These are phyloP conservation scores for Drosophila recens DNA, from an alignment of 2,888 invertebrate genomes.

Conservation along the genomic window DNA sequence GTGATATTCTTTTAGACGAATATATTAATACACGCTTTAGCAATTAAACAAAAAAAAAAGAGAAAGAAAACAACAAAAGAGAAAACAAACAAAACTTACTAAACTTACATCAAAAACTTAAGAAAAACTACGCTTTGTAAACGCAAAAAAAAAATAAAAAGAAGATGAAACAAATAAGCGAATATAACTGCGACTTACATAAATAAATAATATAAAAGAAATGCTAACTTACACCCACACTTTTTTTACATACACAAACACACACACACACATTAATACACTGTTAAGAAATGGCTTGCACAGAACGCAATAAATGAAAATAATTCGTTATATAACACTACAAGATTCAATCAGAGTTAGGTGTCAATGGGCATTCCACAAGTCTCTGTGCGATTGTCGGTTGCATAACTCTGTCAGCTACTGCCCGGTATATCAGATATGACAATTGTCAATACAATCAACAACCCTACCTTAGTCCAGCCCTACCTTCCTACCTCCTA, in stretches of 20 bases:
- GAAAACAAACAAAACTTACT: conserved; percentile 17
- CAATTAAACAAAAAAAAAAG: conserved; percentile 18
- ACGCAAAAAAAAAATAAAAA: conserved; percentile 56
- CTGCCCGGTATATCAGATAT: conserved; percentile 76
- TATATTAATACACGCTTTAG: conserved; percentile 83
- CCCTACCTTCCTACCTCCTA: not conserved
- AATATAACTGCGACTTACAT: conserved; percentile 44
- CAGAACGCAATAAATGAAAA: conserved; percentile 52
- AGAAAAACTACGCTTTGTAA: conserved; percentile 71
- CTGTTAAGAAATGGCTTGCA: conserved; percentile 59
- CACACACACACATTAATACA: conserved; percentile 42
- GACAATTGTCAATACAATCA: conserved; percentile 46
- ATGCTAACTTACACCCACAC: conserved; percentile 54
- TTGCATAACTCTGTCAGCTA: conserved; percentile 84
- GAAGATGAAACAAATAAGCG: conserved; percentile 41
- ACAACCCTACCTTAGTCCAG: not conserved
- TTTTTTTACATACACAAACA: conserved; percentile 36
- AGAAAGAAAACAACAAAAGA: conserved; percentile 31
- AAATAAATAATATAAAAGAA: conserved; percentile 59
- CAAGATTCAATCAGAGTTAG: conserved; percentile 83
- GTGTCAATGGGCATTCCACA: conserved; percentile 82
- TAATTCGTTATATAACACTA: conserved; percentile 42
- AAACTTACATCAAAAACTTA: conserved; percentile 33
- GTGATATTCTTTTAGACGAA: conserved; percentile 84
- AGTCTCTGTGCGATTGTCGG: conserved; percentile 74